These are phyloP conservation scores for Diplodus puntazzo DNA, from an alignment of 2,797 vertebrate species.

Conservation along the genomic window DNA sequence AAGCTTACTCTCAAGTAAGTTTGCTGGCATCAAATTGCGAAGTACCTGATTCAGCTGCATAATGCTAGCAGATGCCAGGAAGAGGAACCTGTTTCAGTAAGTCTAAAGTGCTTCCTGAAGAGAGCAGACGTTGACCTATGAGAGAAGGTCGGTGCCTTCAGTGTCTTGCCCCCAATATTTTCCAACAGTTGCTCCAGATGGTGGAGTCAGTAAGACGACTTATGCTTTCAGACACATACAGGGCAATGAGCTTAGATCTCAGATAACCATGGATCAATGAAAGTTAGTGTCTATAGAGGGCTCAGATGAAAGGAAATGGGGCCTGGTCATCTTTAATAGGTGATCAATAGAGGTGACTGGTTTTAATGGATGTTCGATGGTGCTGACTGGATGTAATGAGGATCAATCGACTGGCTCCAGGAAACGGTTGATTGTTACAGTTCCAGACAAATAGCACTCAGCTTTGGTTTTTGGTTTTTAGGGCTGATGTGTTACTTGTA, in stretches of 20 bases:
- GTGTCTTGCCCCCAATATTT: conserved; percentile 16
- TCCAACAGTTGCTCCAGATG: conserved; percentile 41
- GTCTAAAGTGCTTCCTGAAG: conserved; percentile 9
- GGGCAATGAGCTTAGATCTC: conserved; percentile 50
- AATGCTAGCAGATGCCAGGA: background rate
- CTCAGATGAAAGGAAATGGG: conserved; percentile 54
- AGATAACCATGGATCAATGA: conserved; percentile 72
- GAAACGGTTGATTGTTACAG: conserved; percentile 54
- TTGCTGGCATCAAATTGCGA: background rate
- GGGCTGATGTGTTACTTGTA: background rate
- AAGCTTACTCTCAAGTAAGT: background rate
- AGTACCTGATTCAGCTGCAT: background rate
- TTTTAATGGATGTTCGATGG: conserved; percentile 71
- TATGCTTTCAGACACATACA: conserved; percentile 16
- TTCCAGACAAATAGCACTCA: conserved; percentile 46
- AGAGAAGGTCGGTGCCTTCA: conserved; percentile 24
- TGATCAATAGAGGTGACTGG: conserved; percentile 72
- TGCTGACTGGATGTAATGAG: conserved; percentile 58
- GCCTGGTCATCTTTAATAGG: conserved; percentile 56
- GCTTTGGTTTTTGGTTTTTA: conserved; percentile 33
- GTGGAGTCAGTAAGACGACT: conserved; percentile 5
- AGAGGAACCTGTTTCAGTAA: background rate
- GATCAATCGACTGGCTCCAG: conserved; percentile 57
- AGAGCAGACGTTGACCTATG: background rate
- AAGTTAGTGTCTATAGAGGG: conserved; percentile 34